Conservation (phyloP, 1,140 invertebrate genomes). For the Phocides pigmalion region DNA sequence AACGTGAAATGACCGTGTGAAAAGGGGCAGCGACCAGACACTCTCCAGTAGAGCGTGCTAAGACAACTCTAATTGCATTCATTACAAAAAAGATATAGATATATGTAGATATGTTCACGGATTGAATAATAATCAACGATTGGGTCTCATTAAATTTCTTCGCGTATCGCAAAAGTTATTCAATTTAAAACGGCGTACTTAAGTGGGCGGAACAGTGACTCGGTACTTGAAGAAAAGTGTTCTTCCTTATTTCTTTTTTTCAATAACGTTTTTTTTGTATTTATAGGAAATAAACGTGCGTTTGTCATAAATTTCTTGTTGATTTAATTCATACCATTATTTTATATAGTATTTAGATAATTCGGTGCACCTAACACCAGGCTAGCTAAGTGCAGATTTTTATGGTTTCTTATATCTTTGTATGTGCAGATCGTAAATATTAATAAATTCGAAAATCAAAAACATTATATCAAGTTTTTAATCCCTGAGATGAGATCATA, state of each 20-base stretch:
- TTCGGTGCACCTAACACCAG: too few species aligned
- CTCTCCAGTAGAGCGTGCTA: conserved; percentile 49
- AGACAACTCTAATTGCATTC: conserved; percentile 58
- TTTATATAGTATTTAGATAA: too few species aligned
- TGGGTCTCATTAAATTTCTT: conserved; percentile 15
- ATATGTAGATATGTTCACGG: too few species aligned
- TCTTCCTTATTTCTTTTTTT: conserved; percentile 17
- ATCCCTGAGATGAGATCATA: too few species aligned
- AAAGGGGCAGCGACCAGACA: conserved; percentile 56
- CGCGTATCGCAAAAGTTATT: conserved; percentile 9
- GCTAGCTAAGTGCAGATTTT: too few species aligned
- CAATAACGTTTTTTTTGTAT: not conserved
- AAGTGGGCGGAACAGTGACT: conserved; percentile 8
- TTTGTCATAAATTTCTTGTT: conserved; percentile 3
- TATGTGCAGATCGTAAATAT: too few species aligned
- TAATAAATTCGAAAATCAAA: too few species aligned
- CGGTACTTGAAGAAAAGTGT: not conserved
- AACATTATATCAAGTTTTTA: too few species aligned
- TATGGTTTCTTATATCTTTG: too few species aligned
- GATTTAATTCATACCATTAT: too few species aligned
- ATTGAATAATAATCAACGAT: conserved; percentile 36
- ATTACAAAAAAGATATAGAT: conserved; percentile 55
- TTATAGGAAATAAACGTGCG: not conserved
- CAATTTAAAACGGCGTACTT: conserved; percentile 10
- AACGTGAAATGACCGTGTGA: conserved; percentile 62